phyloP scores from a whole-genome alignment of 2,113 vertebrate species.

The Prietella phreatophila region DNA sequence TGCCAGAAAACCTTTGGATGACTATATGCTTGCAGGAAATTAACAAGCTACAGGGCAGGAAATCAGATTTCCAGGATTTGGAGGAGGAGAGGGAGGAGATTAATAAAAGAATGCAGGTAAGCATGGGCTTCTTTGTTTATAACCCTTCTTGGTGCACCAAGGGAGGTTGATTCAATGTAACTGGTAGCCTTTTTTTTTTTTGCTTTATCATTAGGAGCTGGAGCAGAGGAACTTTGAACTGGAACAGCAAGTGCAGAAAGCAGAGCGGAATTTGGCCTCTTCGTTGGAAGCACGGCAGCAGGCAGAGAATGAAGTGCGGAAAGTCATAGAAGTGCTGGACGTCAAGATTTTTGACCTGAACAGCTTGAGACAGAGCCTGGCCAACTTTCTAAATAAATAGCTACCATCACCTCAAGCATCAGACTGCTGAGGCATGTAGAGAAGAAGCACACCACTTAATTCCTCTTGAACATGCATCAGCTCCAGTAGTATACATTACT shows the following conservation, averaged over 20 bases:
- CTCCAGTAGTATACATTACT: not conserved
- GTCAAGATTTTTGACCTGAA: constrained; percentile 88
- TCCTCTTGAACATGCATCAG: not conserved
- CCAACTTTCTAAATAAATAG: constrained; percentile 81
- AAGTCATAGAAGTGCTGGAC: constrained; percentile 81
- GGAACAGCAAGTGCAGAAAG: constrained; percentile 75
- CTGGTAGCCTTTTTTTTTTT: not conserved
- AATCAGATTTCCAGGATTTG: constrained; percentile 70
- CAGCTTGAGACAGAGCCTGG: constrained; percentile 83
- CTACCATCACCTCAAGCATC: not conserved
- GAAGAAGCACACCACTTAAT: not conserved
- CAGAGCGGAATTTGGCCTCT: constrained; percentile 77
- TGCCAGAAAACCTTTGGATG: not conserved
- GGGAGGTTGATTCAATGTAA: too few relatives aligned
- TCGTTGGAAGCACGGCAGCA: constrained; percentile 72
- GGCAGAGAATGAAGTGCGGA: constrained; percentile 75
- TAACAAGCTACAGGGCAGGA: constrained; percentile 82
- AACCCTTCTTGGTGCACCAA: not conserved
- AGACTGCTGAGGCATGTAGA: not conserved
- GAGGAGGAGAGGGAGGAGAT: constrained; percentile 81
- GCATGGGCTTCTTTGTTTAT: not conserved
- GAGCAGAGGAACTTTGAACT: constrained; percentile 80
- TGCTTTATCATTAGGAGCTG: constrained; percentile 74
- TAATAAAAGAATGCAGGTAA: constrained; percentile 84
- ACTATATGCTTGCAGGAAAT: constrained; percentile 79